phyloP scores from a whole-genome alignment of 1,140 invertebrate genomes.

The Hyphantria cunea region DNA sequence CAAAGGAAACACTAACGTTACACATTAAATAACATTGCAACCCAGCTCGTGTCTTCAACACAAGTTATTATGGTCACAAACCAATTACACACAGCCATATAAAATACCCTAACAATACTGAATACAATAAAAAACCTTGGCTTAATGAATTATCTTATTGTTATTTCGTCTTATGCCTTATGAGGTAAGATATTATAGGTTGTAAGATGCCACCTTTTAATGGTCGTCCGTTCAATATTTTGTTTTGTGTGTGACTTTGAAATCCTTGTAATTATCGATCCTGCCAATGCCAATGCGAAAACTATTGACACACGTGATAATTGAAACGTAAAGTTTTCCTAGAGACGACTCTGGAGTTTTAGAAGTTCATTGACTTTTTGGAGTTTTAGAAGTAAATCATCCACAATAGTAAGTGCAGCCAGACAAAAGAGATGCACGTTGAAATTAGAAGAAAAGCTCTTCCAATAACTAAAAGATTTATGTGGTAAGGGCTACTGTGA shows the following conservation, averaged over 20 bases:
- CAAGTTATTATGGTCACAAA: conserved; percentile 26
- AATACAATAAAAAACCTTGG: conserved; percentile 57
- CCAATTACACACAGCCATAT: conserved; percentile 24
- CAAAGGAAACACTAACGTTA: neutral
- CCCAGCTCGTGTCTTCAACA: conserved; percentile 20
- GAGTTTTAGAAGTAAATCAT: too few relatives aligned
- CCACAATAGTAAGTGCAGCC: too few relatives aligned
- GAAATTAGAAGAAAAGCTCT: too few relatives aligned
- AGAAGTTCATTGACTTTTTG: too few relatives aligned
- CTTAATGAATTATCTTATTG: conserved; percentile 67
- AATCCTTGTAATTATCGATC: neutral
- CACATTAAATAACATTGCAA: neutral
- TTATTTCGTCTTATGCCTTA: conserved; percentile 57
- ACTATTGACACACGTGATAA: too few relatives aligned
- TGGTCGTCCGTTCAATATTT: neutral
- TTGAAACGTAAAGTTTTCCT: too few relatives aligned
- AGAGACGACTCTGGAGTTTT: too few relatives aligned
- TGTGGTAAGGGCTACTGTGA: too few relatives aligned
- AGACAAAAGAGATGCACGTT: too few relatives aligned
- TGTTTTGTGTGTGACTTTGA: neutral
- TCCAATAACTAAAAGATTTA: too few relatives aligned
- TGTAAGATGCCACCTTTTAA: conserved; percentile 44
- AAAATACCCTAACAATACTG: conserved; percentile 29
- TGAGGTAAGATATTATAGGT: conserved; percentile 43
- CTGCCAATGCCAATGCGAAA: too few relatives aligned